Conservation (phyloP, 1,140 invertebrate genomes). For the Gonioctena quinquepunctata region DNA sequence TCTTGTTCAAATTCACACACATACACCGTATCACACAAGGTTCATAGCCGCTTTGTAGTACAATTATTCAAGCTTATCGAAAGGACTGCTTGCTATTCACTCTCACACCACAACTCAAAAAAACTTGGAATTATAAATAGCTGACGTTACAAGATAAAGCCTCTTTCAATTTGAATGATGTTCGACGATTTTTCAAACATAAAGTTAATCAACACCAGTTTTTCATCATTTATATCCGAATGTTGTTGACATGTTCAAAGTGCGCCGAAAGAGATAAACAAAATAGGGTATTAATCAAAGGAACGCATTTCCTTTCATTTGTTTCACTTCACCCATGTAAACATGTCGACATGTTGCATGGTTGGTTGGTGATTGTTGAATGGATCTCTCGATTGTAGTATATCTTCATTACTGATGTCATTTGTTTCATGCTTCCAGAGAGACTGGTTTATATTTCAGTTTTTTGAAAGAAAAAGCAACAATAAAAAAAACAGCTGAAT, state of each 20-base stretch:
- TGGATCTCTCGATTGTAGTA: background rate
- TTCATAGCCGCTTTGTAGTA: no score
- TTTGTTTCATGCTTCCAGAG: no score
- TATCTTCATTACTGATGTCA: background rate
- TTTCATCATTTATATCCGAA: background rate
- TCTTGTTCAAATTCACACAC: no score
- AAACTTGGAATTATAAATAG: background rate
- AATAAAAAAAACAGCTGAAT: no score
- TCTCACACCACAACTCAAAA: background rate
- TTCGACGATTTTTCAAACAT: background rate
- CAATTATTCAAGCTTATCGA: no score
- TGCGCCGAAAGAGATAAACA: conserved; percentile 1
- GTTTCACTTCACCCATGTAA: background rate
- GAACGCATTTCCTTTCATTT: conserved; percentile 2
- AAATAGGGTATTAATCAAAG: conserved; percentile 7
- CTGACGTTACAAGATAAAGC: background rate
- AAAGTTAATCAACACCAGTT: conserved; percentile 5
- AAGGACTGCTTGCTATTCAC: background rate
- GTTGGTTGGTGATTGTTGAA: background rate
- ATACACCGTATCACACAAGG: no score
- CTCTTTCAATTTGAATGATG: conserved; percentile 2
- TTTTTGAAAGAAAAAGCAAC: no score
- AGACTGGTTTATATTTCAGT: no score
- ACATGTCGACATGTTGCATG: conserved; percentile 4
- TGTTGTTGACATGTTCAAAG: conserved; percentile 3